Evolutionary conservation across 2,113 vertebrate genomes (phyloP).

Genomic region (Lepus timidus): DNA sequence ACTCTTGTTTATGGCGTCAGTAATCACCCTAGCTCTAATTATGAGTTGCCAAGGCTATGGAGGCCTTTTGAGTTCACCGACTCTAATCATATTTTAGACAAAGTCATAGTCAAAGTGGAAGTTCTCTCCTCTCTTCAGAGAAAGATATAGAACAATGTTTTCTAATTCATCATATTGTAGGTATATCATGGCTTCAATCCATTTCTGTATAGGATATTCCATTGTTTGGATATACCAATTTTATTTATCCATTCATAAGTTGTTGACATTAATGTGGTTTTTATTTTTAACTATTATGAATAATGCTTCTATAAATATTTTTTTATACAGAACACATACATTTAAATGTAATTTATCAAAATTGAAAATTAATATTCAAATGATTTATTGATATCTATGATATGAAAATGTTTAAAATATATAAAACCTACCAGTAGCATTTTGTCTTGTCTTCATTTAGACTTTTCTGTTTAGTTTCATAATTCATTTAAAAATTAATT

Average conservation of each 20-base stretch:
- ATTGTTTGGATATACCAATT: neutral
- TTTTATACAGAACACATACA: neutral
- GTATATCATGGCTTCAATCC: neutral
- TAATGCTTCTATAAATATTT: neutral
- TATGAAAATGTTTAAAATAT: conserved; percentile 1
- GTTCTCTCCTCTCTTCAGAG: too few relatives aligned
- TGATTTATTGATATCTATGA: neutral
- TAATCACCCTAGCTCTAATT: too few relatives aligned
- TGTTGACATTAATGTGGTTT: neutral
- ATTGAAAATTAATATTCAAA: neutral
- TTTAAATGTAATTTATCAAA: conserved; percentile 13
- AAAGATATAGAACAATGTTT: neutral
- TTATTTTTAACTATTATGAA: neutral
- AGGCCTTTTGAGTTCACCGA: too few relatives aligned
- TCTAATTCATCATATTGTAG: neutral
- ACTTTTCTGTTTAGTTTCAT: neutral
- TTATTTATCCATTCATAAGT: neutral
- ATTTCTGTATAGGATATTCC: neutral
- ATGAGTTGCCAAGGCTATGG: too few relatives aligned
- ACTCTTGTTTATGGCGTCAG: too few relatives aligned
- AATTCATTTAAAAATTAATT: conserved; percentile 1
- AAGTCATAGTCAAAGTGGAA: too few relatives aligned
- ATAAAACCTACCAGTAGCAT: neutral
- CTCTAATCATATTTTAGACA: too few relatives aligned
- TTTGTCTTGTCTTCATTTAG: conserved; percentile 45